Base-by-base conservation (phyloP, 2,797 vertebrate species). In the Vireo griseus region DNA sequence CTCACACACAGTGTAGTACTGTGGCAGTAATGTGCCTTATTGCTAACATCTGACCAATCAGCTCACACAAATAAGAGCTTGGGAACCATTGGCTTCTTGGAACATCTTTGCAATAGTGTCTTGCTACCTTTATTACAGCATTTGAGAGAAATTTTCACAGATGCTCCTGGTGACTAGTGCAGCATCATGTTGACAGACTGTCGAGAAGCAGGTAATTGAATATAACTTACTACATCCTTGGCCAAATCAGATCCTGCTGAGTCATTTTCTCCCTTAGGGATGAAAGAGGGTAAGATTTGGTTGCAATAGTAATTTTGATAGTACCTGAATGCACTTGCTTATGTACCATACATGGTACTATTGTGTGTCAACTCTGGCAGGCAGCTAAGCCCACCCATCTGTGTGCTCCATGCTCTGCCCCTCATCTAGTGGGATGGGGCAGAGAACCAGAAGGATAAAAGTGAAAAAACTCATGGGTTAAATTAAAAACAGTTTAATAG, bases 341-440 rank as follows among this genome's bases (percentile, higher is more conserved):
- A 12, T 10, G 9, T 55, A 28, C 13, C 8, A 39, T 20, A 29
- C 6, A 12, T 2, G 2, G 3, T 16, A n/a, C 2, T n/a, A 9
- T 16, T 80, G 21, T 37, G 5, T 2, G 11, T 67, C n/a, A 66
- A 10, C 6, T 8, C 5, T 3, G 1, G 2, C 9, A 31, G 29
- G 37, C 40, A 68, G 26, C 24, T 73, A 37, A 83, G 26, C 6
- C 9, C 59, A 73, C 33, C 0, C 35, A 84, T 13, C 10, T 1
- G 0, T 26, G n/a, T 4, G 3, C 24, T 59, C 21, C 4, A 1
- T 39, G 9, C 18, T 4, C 21, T 45, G 50, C 16, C 19, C 10
- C 6, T 40, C 19, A 29, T 39, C 7, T 14, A 22, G 10, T 24
- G 33, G 10, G 11, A 48, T 58, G 11, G 6, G 18, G 10, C 11